Evolutionary conservation across 1,140 invertebrate species (phyloP).

Genomic region (Drosophila pallidifrons): DNA sequence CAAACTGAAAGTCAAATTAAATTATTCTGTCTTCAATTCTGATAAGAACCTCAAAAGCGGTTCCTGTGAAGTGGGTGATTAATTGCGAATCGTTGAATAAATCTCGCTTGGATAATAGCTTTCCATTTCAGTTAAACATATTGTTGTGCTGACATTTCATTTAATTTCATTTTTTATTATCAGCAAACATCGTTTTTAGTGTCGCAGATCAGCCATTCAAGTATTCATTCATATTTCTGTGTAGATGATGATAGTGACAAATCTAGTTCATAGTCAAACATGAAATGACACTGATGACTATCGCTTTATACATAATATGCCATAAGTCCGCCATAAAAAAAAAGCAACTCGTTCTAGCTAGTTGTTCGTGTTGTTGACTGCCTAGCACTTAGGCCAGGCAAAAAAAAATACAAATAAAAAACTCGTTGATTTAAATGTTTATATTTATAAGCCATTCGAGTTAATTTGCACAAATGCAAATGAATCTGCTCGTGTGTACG

Average conservation of each 20-base stretch:
- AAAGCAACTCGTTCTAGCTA: slow-evolving; percentile 38
- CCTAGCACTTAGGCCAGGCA: slow-evolving; percentile 33
- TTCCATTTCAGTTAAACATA: neutral
- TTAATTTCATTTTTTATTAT: slow-evolving; percentile 15
- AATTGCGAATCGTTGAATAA: neutral
- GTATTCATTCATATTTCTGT: slow-evolving; percentile 50
- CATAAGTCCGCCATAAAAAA: slow-evolving; percentile 43
- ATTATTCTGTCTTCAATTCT: neutral
- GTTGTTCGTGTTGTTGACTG: neutral
- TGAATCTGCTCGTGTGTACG: slow-evolving; percentile 44
- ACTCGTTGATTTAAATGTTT: slow-evolving; percentile 74
- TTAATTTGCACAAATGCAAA: slow-evolving; percentile 79
- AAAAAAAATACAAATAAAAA: slow-evolving; percentile 8
- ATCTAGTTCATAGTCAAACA: slow-evolving; percentile 59
- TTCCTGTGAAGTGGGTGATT: neutral
- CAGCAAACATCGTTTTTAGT: slow-evolving; percentile 5
- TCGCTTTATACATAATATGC: slow-evolving; percentile 48
- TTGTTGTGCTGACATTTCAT: slow-evolving; percentile 5
- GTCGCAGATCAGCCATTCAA: slow-evolving; percentile 11
- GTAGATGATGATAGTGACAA: slow-evolving; percentile 41
- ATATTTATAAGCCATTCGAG: slow-evolving; percentile 76
- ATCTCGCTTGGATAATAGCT: neutral
- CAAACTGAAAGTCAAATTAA: neutral
- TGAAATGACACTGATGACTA: slow-evolving; percentile 50
- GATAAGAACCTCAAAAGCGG: neutral